Percentiles rank a stretch among this genome's conserved stretches.
Conservation (phyloP, 2,113 vertebrate species). For the Lasiurus cinereus region DNA sequence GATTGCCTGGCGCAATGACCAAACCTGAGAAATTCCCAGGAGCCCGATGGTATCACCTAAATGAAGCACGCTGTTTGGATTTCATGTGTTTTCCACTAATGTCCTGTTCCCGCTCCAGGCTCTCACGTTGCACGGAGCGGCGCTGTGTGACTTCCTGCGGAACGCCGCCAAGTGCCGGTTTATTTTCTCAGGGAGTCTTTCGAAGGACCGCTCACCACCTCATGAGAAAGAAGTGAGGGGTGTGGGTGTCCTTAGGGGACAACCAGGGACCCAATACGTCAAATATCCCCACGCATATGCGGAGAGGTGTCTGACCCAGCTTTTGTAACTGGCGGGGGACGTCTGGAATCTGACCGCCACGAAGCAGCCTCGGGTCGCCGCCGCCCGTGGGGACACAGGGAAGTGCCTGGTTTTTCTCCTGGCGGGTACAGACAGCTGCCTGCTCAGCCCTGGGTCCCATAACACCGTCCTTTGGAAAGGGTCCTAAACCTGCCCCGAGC, state of each 20-base stretch:
- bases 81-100: neutral
- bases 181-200: neutral
- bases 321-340: accelerated
- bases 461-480: neutral
- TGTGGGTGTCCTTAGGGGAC: neutral
- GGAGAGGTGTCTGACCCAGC: accelerated
- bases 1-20: accelerated
- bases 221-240: neutral
- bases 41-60: accelerated
- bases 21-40: accelerated
- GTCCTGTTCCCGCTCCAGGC: neutral
- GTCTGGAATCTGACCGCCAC: neutral
- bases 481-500: neutral
- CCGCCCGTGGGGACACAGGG: neutral
- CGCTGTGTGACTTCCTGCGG: neutral
- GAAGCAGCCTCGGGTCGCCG: neutral
- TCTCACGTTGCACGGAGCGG: neutral
- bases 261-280: neutral
- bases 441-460: accelerated
- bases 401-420: neutral
- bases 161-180: neutral
- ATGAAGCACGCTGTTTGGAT: neutral
- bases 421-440: accelerated
- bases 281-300: neutral
- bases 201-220: neutral